phyloP scores from a whole-genome alignment of 2,797 vertebrate genomes.

The Eidolon dupreanum region DNA sequence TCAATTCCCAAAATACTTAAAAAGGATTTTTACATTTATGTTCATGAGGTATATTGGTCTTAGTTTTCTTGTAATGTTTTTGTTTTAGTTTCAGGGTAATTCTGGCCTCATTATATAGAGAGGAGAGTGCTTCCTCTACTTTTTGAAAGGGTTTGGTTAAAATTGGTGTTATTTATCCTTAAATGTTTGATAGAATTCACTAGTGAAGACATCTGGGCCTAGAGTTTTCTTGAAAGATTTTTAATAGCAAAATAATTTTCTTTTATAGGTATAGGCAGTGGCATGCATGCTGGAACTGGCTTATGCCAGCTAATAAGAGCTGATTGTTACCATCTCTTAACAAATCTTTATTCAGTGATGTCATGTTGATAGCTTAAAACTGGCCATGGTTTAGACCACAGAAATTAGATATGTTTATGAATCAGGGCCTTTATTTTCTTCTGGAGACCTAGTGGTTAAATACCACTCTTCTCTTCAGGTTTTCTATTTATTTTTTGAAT shows the following conservation, averaged over 20 bases:
- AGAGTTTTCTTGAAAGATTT: slow-evolving; percentile 9
- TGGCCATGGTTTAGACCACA: not conserved
- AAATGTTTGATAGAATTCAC: not conserved
- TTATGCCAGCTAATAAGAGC: not conserved
- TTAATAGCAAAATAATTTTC: not conserved
- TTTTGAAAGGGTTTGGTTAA: not conserved
- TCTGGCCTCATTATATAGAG: not conserved
- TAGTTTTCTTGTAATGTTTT: not conserved
- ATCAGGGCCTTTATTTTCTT: not conserved
- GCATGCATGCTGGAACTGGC: not conserved
- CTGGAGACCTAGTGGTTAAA: slow-evolving; percentile 2
- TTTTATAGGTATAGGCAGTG: not conserved
- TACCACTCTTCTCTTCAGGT: not conserved
- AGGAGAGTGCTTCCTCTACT: not conserved
- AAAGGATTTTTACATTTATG: not conserved
- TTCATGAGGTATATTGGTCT: not conserved
- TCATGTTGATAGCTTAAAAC: not conserved
- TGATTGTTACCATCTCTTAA: not conserved
- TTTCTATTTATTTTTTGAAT: not conserved
- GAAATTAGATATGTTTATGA: not conserved
- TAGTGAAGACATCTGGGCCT: not conserved
- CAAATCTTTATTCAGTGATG: slow-evolving; percentile 18
- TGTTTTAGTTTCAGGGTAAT: slow-evolving; percentile 11
- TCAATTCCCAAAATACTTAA: not conserved
- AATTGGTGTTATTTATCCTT: slow-evolving; percentile 5